Percentiles rank a stretch among this genome's conserved stretches.
Conservation (phyloP, 2,888 invertebrate genomes). For the Zele albiditarsus region DNA sequence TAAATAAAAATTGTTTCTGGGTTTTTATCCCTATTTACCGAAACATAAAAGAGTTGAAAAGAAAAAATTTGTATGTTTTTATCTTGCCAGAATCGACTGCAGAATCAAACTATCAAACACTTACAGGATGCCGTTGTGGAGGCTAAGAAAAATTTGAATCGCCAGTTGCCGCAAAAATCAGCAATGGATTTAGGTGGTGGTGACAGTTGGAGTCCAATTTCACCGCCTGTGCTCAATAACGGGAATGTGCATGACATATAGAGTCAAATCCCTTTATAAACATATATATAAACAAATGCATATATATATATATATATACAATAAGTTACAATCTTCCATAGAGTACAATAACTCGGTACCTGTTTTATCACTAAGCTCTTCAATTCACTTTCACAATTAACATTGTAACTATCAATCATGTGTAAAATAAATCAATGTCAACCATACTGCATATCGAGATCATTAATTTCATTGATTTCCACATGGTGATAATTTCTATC, state of each 20-base stretch:
- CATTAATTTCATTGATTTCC: background rate
- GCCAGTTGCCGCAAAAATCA: constrained; percentile 65
- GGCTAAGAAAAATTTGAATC: constrained; percentile 66
- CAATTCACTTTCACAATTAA: constrained; percentile 16
- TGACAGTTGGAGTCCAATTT: constrained; percentile 67
- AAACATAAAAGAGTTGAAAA: no score
- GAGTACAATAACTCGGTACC: constrained; percentile 33
- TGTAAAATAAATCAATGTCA: background rate
- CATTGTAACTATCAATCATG: constrained; percentile 24
- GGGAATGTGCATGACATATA: constrained; percentile 71
- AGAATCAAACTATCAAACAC: constrained; percentile 68
- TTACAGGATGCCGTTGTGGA: constrained; percentile 68
- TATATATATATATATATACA: constrained; percentile 34
- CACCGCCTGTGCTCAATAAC: constrained; percentile 65
- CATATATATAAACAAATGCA: constrained; percentile 40
- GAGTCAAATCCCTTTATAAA: constrained; percentile 50
- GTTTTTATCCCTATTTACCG: background rate
- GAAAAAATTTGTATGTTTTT: background rate
- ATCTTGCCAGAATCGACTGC: constrained; percentile 63
- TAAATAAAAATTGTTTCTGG: constrained; percentile 10
- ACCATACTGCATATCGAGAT: background rate
- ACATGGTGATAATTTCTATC: background rate
- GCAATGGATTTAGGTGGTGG: constrained; percentile 63
- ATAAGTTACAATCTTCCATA: constrained; percentile 20
- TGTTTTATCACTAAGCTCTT: constrained; percentile 33